Base-by-base conservation (phyloP, 2,888 invertebrate genomes). In the Rhodophaea formosa region DNA sequence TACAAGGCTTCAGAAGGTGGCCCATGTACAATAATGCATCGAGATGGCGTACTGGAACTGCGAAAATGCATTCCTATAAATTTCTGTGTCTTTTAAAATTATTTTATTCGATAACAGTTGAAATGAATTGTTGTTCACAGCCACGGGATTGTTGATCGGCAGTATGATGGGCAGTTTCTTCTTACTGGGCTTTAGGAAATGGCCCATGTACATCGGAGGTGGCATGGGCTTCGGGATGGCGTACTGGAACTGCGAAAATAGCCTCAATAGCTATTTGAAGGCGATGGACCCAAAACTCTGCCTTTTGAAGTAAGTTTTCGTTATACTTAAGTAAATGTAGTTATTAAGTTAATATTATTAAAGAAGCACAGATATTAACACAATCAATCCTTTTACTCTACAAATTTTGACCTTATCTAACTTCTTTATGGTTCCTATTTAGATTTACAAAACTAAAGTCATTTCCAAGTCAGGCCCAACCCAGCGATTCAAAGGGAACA, bases 141-240 rank as follows among this genome's bases (percentile, higher is more conserved):
- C 70, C 12, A 66, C 84, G 23, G 90, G 89, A 39, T 58, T 84
- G 7, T 8, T 89, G 29, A 77, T 91, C n/a, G 90, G 90, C 32
- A 80, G 86, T 60, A 86, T 90, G 85, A 69, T 86, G 72, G 88
- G 90, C 58, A 80, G 86, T 44, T 90, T 98, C 67, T 95, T 98
- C 79, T 95, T 98, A 73, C 95, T 94, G 79, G 93, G 96, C 71
- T 79, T 70, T 62, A 93, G 93, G 75, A 92, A 93, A 68, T 98
- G 97, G 97, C 98, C 98, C 0, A 89, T 96, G 62, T 93, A 95
- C 71, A 91, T 97, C 63, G 97, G 98, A 7, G 93, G 95, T 0
- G 98, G 98, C 12, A 93, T 97, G 65, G 99, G 98, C 43, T 88
- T 97, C 67, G 99, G 99, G 14, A 95, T 97, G 93, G 98, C 97